phyloP scores from a whole-genome alignment of 1,140 invertebrate species.

The Brachionus calyciflorus region DNA sequence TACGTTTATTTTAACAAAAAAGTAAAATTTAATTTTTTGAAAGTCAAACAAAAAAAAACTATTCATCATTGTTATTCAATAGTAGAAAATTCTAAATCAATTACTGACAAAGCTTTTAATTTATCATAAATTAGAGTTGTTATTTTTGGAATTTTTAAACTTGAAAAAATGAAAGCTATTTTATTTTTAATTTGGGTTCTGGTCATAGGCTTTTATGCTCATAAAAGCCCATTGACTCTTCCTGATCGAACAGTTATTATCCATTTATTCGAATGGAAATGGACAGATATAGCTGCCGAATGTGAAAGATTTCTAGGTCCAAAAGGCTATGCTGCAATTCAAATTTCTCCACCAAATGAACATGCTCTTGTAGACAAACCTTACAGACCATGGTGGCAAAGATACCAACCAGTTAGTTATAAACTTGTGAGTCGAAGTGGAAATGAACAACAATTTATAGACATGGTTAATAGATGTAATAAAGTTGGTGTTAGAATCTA shows the following conservation, averaged over 20 bases:
- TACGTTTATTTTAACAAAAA: too few relatives aligned
- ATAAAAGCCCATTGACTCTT: neutral
- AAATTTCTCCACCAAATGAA: slow-evolving; percentile 55
- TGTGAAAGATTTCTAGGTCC: slow-evolving; percentile 76
- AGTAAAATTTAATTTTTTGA: too few relatives aligned
- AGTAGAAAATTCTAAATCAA: too few relatives aligned
- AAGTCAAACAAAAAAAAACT: too few relatives aligned
- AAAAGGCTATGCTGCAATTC: neutral
- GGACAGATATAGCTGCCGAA: slow-evolving; percentile 69
- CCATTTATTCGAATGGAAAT: slow-evolving; percentile 59
- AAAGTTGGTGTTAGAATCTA: slow-evolving; percentile 75
- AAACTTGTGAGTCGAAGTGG: slow-evolving; percentile 74
- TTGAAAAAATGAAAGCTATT: too few relatives aligned
- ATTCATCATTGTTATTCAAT: too few relatives aligned
- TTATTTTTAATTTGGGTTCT: too few relatives aligned
- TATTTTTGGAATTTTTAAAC: too few relatives aligned
- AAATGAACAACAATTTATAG: slow-evolving; percentile 67
- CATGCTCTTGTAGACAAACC: slow-evolving; percentile 51
- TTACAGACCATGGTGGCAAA: slow-evolving; percentile 72
- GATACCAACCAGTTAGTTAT: slow-evolving; percentile 86
- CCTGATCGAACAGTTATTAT: slow-evolving; percentile 50
- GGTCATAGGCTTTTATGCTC: neutral
- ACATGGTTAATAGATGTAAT: slow-evolving; percentile 75
- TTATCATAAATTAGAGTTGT: too few relatives aligned
- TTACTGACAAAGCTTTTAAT: too few relatives aligned